Evolutionary conservation across 2,888 invertebrate species (phyloP).

Genomic region (Andrena minutula): DNA sequence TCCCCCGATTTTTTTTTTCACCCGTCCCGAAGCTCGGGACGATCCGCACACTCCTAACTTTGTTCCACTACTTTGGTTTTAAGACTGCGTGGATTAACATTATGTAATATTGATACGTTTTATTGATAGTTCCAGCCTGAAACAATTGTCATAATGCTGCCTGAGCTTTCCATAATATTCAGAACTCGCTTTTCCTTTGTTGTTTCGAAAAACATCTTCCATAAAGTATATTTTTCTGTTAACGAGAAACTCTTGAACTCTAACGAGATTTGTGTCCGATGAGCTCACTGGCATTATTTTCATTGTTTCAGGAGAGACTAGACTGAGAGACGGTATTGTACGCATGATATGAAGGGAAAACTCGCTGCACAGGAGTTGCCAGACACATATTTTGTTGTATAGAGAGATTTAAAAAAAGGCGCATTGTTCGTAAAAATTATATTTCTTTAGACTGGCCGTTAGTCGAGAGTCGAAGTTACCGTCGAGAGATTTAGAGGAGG

Average conservation of each 20-base stretch:
- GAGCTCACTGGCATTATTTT: conserved; percentile 84
- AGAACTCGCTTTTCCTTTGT: conserved; percentile 71
- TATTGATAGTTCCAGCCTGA: conserved; percentile 81
- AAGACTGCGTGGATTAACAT: conserved; percentile 37
- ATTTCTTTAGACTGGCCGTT: conserved; percentile 22
- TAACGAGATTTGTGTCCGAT: conserved; percentile 50
- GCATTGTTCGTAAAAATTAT: conserved; percentile 41
- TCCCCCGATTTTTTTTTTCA: too few relatives aligned
- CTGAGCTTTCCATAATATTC: conserved; percentile 81
- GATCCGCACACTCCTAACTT: neutral
- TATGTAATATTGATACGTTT: conserved; percentile 61
- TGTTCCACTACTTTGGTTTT: conserved; percentile 49
- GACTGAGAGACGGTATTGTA: conserved; percentile 75
- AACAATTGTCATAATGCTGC: conserved; percentile 85
- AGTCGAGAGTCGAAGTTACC: conserved; percentile 19
- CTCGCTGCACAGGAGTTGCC: conserved; percentile 65
- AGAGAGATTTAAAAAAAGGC: conserved; percentile 51
- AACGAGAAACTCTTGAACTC: conserved; percentile 67
- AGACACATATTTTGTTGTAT: conserved; percentile 61
- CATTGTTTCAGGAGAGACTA: conserved; percentile 87
- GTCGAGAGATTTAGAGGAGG: neutral
- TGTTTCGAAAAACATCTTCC: conserved; percentile 60
- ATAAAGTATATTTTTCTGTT: conserved; percentile 64
- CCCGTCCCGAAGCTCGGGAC: too few relatives aligned
- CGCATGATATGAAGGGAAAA: conserved; percentile 70